Conservation (phyloP, 1,140 invertebrate species). For the Sycophaga agraensis region DNA sequence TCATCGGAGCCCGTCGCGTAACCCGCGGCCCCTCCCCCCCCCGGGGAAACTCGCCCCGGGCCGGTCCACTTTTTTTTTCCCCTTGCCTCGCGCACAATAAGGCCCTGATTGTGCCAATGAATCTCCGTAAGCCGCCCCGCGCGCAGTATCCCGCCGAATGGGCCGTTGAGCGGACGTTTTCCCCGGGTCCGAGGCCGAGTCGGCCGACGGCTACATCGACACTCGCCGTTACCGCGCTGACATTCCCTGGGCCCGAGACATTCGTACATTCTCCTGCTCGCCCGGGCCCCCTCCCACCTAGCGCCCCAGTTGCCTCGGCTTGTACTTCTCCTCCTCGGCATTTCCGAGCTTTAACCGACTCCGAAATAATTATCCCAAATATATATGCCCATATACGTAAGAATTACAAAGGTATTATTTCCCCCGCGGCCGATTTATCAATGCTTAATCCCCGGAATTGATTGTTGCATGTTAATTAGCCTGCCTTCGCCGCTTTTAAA, state of each 20-base stretch:
- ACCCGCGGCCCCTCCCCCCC: no score
- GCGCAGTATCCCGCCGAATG: background rate
- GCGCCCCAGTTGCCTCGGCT: no score
- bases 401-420: slow-evolving; percentile 7
- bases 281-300: no score
- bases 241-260: background rate
- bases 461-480: background rate
- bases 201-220: background rate
- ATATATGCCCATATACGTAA: background rate
- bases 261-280: no score
- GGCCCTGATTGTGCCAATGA: slow-evolving; percentile 6
- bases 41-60: no score
- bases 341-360: background rate
- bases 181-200: no score
- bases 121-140: background rate
- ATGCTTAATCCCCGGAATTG: background rate
- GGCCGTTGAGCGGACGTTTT: background rate
- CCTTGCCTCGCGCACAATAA: background rate
- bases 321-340: background rate
- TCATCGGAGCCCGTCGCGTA: no score
- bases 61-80: no score
- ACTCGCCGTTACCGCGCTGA: background rate
- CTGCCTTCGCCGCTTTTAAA: background rate
- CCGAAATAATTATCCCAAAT: background rate
- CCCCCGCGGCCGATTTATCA: background rate